Evolutionary conservation across 2,888 invertebrate genomes (phyloP).

Genomic region (Andrena praecox): DNA sequence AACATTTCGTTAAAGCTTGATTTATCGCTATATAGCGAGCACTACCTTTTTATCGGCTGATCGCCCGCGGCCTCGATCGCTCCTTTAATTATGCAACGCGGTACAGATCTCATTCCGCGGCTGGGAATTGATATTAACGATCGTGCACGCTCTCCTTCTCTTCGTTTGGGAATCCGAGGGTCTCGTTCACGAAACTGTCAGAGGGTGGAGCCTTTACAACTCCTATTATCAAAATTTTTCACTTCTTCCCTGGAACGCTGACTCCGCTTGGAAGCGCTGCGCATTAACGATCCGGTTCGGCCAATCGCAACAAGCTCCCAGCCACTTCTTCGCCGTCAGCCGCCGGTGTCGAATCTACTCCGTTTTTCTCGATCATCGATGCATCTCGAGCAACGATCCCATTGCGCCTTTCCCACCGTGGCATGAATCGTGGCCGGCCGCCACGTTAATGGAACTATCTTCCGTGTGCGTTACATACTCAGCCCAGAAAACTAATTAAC

Average conservation of each 20-base stretch:
- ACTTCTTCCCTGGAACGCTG: not conserved
- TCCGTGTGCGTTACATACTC: slow-evolving; percentile 41
- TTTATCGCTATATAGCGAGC: slow-evolving; percentile 56
- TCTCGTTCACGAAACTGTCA: slow-evolving; percentile 16
- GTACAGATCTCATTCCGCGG: slow-evolving; percentile 38
- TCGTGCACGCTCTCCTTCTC: slow-evolving; percentile 40
- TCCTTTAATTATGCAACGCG: slow-evolving; percentile 65
- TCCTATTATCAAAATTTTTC: not conserved
- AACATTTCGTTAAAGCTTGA: slow-evolving; percentile 66
- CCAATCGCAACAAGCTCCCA: slow-evolving; percentile 17
- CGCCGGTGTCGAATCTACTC: not conserved
- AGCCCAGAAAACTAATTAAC: slow-evolving; percentile 67
- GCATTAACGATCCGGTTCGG: not conserved
- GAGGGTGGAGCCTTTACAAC: slow-evolving; percentile 20
- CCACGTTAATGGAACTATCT: slow-evolving; percentile 65
- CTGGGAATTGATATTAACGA: slow-evolving; percentile 43
- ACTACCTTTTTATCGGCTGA: slow-evolving; percentile 50
- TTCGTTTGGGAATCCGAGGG: slow-evolving; percentile 27
- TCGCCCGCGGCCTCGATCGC: slow-evolving; percentile 53
- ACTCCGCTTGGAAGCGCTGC: slow-evolving; percentile 10
- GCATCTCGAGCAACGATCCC: slow-evolving; percentile 13
- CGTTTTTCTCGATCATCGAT: slow-evolving; percentile 15
- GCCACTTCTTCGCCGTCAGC: slow-evolving; percentile 21
- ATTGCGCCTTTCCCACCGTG: slow-evolving; percentile 18
- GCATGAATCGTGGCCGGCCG: slow-evolving; percentile 25